These are phyloP conservation scores for Pemphigus obesinymphae DNA, from an alignment of 1,140 invertebrate species.

Conservation along the genomic window DNA sequence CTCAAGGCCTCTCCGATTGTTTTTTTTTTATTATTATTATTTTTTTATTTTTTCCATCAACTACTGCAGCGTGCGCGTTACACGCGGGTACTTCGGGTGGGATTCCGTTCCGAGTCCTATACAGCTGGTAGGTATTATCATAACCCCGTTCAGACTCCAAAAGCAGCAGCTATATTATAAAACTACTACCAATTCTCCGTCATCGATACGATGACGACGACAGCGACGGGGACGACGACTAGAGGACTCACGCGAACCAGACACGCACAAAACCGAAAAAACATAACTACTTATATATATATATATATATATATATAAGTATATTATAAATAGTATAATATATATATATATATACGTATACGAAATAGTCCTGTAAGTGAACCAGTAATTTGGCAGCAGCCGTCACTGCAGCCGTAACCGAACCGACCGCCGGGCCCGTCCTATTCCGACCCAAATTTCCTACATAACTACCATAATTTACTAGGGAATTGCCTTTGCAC, in stretches of 20 bases:
- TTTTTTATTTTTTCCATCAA: neutral
- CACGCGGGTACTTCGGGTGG: constrained; percentile 1
- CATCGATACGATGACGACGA: neutral
- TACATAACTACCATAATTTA: neutral
- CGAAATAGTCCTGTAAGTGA: neutral
- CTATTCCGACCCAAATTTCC: neutral
- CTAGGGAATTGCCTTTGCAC: neutral
- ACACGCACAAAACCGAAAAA: constrained; percentile 17
- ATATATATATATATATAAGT: neutral
- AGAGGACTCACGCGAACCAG: constrained; percentile 1
- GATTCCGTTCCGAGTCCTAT: neutral
- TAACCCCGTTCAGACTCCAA: neutral
- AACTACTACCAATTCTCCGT: neutral
- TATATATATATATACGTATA: neutral
- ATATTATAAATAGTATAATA: neutral
- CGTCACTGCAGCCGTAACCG: neutral
- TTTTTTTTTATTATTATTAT: no score
- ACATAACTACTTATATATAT: neutral
- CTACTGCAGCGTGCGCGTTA: neutral
- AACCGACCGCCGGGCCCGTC: neutral
- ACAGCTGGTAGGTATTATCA: neutral
- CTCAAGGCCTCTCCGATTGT: constrained; percentile 31
- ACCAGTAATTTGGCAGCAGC: constrained; percentile 23
- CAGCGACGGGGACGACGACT: neutral
- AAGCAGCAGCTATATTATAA: neutral